Evolutionary conservation across 1,140 invertebrate genomes (phyloP).

Genomic region (Bombus difficillimus): DNA sequence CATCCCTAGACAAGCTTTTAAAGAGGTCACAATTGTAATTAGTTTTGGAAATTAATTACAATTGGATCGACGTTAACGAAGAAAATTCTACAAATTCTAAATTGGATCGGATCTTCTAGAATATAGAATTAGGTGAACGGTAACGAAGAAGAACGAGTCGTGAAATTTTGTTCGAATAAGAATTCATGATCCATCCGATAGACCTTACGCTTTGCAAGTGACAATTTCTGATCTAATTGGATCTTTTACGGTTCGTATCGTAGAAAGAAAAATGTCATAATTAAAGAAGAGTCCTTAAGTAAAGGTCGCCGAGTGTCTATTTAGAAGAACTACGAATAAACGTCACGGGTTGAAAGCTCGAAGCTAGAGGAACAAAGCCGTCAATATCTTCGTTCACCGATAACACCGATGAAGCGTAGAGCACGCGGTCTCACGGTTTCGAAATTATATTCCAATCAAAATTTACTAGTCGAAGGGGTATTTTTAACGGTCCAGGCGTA

Average conservation of each 20-base stretch:
- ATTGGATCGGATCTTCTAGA: not conserved
- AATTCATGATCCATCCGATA: not conserved
- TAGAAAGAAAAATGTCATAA: no score
- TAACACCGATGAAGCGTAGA: not conserved
- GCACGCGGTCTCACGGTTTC: conserved; percentile 15
- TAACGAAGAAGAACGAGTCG: not conserved
- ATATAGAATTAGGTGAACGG: no score
- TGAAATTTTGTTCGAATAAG: not conserved
- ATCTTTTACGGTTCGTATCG: not conserved
- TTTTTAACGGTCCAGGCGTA: conserved; percentile 39
- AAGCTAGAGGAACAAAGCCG: not conserved
- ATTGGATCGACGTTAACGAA: no score
- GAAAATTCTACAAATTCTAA: not conserved
- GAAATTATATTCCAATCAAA: conserved; percentile 52
- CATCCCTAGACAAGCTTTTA: no score
- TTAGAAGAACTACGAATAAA: not conserved
- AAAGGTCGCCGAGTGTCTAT: not conserved
- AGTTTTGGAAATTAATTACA: no score
- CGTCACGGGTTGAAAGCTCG: not conserved
- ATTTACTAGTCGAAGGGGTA: conserved; percentile 23
- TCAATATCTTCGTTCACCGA: not conserved
- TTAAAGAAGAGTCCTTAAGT: not conserved
- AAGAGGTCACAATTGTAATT: no score
- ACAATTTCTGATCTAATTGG: not conserved
- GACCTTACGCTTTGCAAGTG: not conserved